These are phyloP conservation scores for Diplazon laetatorius DNA, from an alignment of 2,888 invertebrate species.

Conservation along the genomic window DNA sequence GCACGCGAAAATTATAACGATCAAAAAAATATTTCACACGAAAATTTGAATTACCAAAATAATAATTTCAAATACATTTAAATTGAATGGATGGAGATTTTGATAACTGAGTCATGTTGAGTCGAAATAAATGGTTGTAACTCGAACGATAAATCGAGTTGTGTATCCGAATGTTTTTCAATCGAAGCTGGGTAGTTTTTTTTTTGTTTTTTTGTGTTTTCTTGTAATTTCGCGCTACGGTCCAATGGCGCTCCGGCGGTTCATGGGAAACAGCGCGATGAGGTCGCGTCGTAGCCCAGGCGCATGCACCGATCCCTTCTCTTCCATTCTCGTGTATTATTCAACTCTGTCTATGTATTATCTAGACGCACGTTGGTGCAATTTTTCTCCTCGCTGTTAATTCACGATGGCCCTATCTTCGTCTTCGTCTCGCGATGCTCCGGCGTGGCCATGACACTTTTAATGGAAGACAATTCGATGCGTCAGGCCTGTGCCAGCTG, in stretches of 20 bases:
- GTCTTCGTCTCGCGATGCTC: slow-evolving; percentile 42
- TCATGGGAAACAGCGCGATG: slow-evolving; percentile 16
- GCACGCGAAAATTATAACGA: too few relatives aligned
- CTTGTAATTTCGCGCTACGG: slow-evolving; percentile 10
- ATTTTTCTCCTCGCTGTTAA: slow-evolving; percentile 26
- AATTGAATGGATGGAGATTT: too few relatives aligned
- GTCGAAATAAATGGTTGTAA: too few relatives aligned
- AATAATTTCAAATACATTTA: too few relatives aligned
- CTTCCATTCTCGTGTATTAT: slow-evolving; percentile 39
- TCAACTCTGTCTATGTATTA: slow-evolving; percentile 9
- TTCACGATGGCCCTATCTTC: slow-evolving; percentile 22
- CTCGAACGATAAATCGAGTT: too few relatives aligned
- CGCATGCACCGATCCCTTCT: slow-evolving; percentile 31
- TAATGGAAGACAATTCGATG: slow-evolving; percentile 81
- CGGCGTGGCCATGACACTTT: slow-evolving; percentile 81
- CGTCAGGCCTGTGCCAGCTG: slow-evolving; percentile 62
- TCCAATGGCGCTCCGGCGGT: neutral
- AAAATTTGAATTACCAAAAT: too few relatives aligned
- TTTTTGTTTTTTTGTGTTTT: neutral
- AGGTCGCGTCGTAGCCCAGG: neutral
- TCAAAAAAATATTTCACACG: too few relatives aligned
- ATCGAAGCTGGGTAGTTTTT: too few relatives aligned
- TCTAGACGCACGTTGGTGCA: slow-evolving; percentile 18
- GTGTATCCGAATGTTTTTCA: too few relatives aligned
- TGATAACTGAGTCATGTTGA: too few relatives aligned